These are phyloP conservation scores for Cebus imitator DNA, from an alignment of 2,113 vertebrate genomes.

Conservation along the genomic window DNA sequence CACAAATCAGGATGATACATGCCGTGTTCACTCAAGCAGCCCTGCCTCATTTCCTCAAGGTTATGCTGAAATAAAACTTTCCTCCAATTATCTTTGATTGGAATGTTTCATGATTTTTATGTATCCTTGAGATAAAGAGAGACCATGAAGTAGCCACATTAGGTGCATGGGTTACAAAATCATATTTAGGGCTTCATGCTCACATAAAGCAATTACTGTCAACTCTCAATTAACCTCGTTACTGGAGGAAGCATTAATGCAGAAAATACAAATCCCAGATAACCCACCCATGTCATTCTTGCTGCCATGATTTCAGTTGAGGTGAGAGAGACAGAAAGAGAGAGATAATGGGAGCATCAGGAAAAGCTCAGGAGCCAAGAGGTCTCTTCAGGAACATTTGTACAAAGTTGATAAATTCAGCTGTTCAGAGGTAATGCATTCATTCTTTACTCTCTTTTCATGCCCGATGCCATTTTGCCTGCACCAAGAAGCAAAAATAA, in stretches of 20 bases:
- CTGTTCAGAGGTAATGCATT: neutral
- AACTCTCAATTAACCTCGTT: slow-evolving; percentile 63
- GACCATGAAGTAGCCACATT: neutral
- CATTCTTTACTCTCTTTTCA: neutral
- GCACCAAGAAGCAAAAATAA: neutral
- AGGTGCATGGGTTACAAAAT: slow-evolving; percentile 34
- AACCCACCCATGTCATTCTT: neutral
- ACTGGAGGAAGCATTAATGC: slow-evolving; percentile 23
- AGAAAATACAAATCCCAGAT: slow-evolving; percentile 42
- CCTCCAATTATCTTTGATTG: slow-evolving; percentile 47
- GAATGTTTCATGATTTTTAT: slow-evolving; percentile 39
- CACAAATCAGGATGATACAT: slow-evolving; percentile 8
- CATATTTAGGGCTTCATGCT: neutral
- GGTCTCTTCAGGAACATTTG: neutral
- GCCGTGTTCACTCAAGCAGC: neutral
- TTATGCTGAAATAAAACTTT: slow-evolving; percentile 45
- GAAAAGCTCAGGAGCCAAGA: neutral
- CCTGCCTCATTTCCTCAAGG: slow-evolving; percentile 53
- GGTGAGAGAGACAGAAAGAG: neutral
- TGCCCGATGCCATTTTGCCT: neutral
- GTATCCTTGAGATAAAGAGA: slow-evolving; percentile 1
- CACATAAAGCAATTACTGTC: slow-evolving; percentile 62
- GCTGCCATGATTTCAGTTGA: neutral
- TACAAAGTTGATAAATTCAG: neutral
- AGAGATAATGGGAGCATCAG: neutral